A percentile compares a stretch with the other conserved stretches of the same genome.
phyloP scores from a whole-genome alignment of 2,113 vertebrate species.

The Passer montanus region DNA sequence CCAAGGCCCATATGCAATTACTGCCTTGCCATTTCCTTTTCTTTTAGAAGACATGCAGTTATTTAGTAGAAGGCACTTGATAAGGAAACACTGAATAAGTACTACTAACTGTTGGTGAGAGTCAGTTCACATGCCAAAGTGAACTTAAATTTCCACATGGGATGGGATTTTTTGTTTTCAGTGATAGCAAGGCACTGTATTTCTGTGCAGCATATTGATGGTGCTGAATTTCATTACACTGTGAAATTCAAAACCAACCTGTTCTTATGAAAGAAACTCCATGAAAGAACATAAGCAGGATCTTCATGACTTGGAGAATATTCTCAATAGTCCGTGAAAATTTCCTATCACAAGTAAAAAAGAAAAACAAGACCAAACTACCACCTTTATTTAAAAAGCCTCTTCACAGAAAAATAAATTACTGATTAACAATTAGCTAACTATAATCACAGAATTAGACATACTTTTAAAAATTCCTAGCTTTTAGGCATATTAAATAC shows the following conservation, averaged over 20 bases:
- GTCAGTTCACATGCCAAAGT: not conserved
- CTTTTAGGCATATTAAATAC: not conserved
- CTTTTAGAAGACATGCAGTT: not conserved
- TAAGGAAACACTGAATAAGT: not conserved
- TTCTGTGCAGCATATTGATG: not conserved
- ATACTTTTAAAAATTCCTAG: not conserved
- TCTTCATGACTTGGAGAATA: not conserved
- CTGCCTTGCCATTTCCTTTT: not conserved
- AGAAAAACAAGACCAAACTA: not conserved
- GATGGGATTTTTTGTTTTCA: not conserved
- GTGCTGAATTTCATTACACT: not conserved
- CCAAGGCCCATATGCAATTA: not conserved
- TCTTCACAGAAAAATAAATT: not conserved
- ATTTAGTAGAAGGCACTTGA: not conserved
- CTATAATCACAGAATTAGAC: not conserved
- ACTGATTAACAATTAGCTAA: not conserved
- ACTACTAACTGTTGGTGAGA: not conserved
- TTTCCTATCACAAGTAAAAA: not conserved
- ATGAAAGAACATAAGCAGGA: not conserved
- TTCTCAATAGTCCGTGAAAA: not conserved
- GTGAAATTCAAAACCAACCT: not conserved
- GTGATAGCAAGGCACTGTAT: not conserved
- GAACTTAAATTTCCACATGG: not conserved
- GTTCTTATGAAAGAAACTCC: not conserved
- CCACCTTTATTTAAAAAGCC: fast-evolving